phyloP scores from a whole-genome alignment of 1,140 invertebrate genomes.

The Homalodisca vitripennis region DNA sequence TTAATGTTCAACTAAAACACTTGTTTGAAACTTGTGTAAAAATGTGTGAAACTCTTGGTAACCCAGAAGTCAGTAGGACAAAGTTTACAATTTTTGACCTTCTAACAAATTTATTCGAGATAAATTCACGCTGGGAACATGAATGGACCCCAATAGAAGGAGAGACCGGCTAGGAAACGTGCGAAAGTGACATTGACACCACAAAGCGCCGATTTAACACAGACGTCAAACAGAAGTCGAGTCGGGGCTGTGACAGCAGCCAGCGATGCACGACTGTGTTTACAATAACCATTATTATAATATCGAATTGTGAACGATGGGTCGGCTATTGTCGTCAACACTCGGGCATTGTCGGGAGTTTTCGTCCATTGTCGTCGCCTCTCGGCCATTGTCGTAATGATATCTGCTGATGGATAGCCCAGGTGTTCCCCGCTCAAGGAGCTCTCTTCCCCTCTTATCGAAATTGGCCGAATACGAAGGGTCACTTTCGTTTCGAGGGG shows the following conservation, averaged over 20 bases:
- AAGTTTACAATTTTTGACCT: too few species aligned
- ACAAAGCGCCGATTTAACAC: not conserved
- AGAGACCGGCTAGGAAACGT: not conserved
- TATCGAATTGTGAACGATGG: too few species aligned
- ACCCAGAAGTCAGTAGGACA: too few species aligned
- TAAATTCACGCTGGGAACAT: too few species aligned
- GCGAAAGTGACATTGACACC: not conserved
- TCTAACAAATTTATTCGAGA: too few species aligned
- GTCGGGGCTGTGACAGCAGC: too few species aligned
- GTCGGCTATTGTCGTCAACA: not conserved
- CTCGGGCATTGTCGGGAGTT: slow-evolving; percentile 2
- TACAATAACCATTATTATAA: slow-evolving; percentile 14
- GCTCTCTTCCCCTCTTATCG: not conserved
- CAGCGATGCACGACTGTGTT: not conserved
- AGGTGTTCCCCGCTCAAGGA: not conserved
- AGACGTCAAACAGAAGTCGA: slow-evolving; percentile 6
- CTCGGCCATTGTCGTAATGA: too few species aligned
- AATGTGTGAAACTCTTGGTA: too few species aligned
- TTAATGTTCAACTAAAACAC: too few species aligned
- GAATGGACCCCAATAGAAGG: too few species aligned
- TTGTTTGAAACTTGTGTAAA: too few species aligned
- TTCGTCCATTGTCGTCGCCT: too few species aligned
- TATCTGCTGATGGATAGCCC: slow-evolving; percentile 5
- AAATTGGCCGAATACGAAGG: slow-evolving; percentile 3
- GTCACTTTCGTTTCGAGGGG: slow-evolving; percentile 12